Conservation (phyloP, 2,113 vertebrate species). For the Dicrurus megarhynchus region DNA sequence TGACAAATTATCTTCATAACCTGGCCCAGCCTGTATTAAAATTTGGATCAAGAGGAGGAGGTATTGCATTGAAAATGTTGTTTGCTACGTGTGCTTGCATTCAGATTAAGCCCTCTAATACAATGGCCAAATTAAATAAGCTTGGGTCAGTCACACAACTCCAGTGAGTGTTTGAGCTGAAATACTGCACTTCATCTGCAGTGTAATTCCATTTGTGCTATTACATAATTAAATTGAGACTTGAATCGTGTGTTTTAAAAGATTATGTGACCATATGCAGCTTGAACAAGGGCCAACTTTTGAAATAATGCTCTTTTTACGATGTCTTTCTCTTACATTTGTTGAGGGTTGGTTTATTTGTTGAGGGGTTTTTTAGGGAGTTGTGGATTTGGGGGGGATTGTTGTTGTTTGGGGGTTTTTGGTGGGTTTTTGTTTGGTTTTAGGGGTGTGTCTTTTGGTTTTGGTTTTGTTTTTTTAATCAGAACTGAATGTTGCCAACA, state of each 20-base stretch:
- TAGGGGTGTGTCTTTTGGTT: neutral
- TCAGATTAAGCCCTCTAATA: slow-evolving; percentile 55
- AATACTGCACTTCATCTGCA: slow-evolving; percentile 83
- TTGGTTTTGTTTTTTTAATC: slow-evolving; percentile 36
- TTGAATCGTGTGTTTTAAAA: slow-evolving; percentile 91
- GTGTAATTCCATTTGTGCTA: slow-evolving; percentile 93
- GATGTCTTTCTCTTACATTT: slow-evolving; percentile 74
- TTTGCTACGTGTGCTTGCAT: neutral
- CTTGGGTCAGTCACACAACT: slow-evolving; percentile 69
- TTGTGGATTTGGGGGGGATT: neutral
- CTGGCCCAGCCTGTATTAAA: neutral
- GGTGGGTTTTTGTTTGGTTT: neutral
- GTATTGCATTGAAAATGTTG: neutral
- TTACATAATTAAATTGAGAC: slow-evolving; percentile 96
- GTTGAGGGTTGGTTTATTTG: neutral
- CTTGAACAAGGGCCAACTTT: slow-evolving; percentile 88
- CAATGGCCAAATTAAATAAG: slow-evolving; percentile 74
- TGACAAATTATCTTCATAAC: neutral
- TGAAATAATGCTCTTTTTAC: slow-evolving; percentile 77
- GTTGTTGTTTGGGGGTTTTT: neutral
- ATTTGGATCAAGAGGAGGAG: neutral
- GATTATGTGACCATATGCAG: slow-evolving; percentile 96
- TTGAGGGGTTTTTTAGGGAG: neutral
- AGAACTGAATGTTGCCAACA: slow-evolving; percentile 73
- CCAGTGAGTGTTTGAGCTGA: slow-evolving; percentile 71